Base-by-base conservation (phyloP, 2,113 vertebrate species). In the Panthera leo region DNA sequence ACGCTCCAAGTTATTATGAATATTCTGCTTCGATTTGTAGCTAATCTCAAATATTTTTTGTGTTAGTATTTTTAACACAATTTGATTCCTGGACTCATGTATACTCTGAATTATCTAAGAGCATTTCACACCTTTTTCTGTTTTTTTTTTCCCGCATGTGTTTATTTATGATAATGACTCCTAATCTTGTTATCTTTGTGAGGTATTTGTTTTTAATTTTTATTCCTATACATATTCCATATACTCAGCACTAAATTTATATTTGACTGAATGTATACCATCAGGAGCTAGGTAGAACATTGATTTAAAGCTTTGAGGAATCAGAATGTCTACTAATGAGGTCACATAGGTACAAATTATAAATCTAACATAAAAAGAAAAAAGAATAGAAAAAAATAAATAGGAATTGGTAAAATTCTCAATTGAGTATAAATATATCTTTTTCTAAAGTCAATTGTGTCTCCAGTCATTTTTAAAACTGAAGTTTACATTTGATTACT, bases 301-400 rank as follows among this genome's bases (percentile, higher is more conserved):
- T 98, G 98, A 97, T 96, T 97, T 94, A 96, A 68, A 97, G 80
- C 48, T 96, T 84, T 93, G 75, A 70, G 42, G 23, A 97, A 97
- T 71, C 16, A 87, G 34, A 97, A 75, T 96, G 78, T 29, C 16
- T 75, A 65, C 65, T 91, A 21, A 45, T 94, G 61, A 97, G 42
- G 34, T 94, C 61, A 90, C 97, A 25, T 39, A 39, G 19, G 27
- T 83, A 96, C 36, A 97, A 42, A 7, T 70, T 94, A 91, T 71
- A 92, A 97, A 95, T 78, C 9, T 55, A 97, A 76, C 61, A 96
- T 89, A 11, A 97, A 98, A 98, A 97, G 83, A 63, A 96, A 85
- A 2, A 96, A 63, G 29, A 92, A 48, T 78, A 45, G 29, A 8
- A 78, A 78, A 27, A 48, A 14, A 96, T 98, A 97, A 96, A 88